Base-by-base conservation (phyloP, 2,797 vertebrate genomes). In the Hyperoplus immaculatus region DNA sequence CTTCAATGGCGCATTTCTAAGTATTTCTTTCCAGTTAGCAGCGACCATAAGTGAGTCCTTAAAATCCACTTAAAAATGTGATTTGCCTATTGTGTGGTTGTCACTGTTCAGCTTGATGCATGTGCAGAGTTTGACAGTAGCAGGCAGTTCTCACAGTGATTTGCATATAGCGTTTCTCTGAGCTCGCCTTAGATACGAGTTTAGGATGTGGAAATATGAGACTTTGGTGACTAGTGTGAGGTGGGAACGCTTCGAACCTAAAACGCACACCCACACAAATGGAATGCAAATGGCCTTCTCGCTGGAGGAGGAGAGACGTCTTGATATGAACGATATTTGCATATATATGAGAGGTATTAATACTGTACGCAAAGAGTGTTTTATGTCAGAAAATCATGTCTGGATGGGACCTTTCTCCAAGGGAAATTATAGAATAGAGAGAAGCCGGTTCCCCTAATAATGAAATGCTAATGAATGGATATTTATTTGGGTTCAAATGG, bases 291-390 rank as follows among this genome's bases (percentile, higher is more conserved):
- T 42, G 1, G 1, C 55, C 58, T 62, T 49, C 43, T 68, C 13
- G 10, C 9, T n/a, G 42, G 42, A 45, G 41, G 12, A 8, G 47
- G 0, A 75, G 21, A 29, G 12, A 11, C 45, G 36, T 13, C 42
- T 55, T 36, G 51, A 69, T 47, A 78, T 46, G 15, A 78, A 54
- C 36, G 71, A 14, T 21, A 51, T 77, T 42, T 66, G 46, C 68
- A 72, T 55, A 42, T 12, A 2, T 41, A 16, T 58, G 3, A n/a
- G 47, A 4, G 14, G 8, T 1, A 12, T 53, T 39, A 60, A 53
- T 43, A 60, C 46, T 41, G 8, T 8, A 57, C 16, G 43, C 36
- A 39, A 45, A 58, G 13, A 9, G 11, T 62, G 29, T n/a, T 42
- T 18, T 13, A 4, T 43, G 16, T 63, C 5, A 49, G 16, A 10